phyloP scores from a whole-genome alignment of 2,888 invertebrate genomes.

The Rotaria sp. region DNA sequence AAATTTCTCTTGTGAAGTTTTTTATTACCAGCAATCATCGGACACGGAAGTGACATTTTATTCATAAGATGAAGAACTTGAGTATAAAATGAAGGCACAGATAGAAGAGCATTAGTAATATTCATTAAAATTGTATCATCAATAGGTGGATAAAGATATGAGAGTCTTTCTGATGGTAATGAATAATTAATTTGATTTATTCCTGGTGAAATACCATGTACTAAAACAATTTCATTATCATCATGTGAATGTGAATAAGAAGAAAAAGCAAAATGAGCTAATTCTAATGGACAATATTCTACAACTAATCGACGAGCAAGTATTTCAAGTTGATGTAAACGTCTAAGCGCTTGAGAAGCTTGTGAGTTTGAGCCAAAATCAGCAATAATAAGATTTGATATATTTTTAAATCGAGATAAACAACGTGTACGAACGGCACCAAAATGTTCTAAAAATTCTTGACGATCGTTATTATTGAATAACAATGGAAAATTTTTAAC shows the following conservation, averaged over 20 bases:
- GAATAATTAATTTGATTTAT: not conserved
- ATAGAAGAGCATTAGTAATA: conserved; percentile 69
- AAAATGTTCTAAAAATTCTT: conserved; percentile 27
- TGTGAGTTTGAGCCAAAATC: not conserved
- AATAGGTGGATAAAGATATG: conserved; percentile 73
- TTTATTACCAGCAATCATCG: conserved; percentile 62
- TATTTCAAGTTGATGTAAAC: conserved; percentile 21
- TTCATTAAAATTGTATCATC: conserved; percentile 68
- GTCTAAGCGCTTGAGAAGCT: not conserved
- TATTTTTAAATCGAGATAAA: not conserved
- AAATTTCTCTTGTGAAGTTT: not conserved
- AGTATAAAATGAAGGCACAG: conserved; percentile 73
- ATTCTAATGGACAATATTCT: conserved; percentile 10
- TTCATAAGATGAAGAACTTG: conserved; percentile 81
- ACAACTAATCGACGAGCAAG: not conserved
- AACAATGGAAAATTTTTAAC: not conserved
- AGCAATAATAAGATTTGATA: not conserved
- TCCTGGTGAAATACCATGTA: conserved; percentile 12
- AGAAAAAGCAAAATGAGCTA: not conserved
- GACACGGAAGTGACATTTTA: conserved; percentile 78
- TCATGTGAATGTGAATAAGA: not conserved
- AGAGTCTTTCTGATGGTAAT: conserved; percentile 42
- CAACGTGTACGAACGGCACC: not conserved
- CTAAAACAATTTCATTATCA: not conserved
- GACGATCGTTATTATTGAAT: conserved; percentile 28